These are phyloP conservation scores for Perca schrenkii DNA, from an alignment of 2,113 vertebrate species.

Conservation along the genomic window DNA sequence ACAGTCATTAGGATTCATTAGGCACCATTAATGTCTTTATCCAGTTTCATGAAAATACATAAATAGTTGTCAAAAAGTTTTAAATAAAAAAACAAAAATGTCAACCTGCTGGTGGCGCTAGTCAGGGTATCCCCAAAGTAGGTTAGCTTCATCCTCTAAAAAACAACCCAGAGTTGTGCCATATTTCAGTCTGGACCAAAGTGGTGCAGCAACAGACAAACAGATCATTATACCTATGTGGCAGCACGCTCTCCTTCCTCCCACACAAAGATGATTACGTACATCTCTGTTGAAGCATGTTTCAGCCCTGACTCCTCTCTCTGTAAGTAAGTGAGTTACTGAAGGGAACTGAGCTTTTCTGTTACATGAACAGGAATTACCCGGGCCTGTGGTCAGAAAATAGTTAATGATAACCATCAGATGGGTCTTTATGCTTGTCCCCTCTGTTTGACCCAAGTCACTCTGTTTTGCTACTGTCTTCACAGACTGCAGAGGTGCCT, in stretches of 20 bases:
- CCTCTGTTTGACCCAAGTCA: conserved; percentile 26
- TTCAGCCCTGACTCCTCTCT: conserved; percentile 10
- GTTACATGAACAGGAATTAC: conserved; percentile 7
- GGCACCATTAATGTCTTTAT: neutral
- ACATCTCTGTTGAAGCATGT: conserved; percentile 7
- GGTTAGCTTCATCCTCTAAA: neutral
- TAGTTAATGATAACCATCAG: conserved; percentile 19
- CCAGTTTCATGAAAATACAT: neutral
- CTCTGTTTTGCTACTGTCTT: conserved; percentile 14
- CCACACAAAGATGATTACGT: neutral
- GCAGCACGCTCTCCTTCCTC: neutral
- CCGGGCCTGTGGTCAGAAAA: neutral
- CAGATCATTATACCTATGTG: neutral
- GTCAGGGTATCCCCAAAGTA: neutral
- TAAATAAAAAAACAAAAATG: neutral
- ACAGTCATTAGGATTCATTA: neutral
- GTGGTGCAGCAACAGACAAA: neutral
- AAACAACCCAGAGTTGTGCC: neutral
- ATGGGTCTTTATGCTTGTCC: conserved; percentile 4
- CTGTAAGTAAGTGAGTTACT: neutral
- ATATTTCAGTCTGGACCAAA: conserved; percentile 12
- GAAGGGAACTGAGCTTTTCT: neutral
- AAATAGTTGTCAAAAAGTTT: neutral
- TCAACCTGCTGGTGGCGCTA: too few species aligned
- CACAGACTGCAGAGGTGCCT: conserved; percentile 6